Evolutionary conservation across 2,888 invertebrate species (phyloP), one percentile per base, ranked within the genome.

Genomic region (Protula sp.): DNA sequence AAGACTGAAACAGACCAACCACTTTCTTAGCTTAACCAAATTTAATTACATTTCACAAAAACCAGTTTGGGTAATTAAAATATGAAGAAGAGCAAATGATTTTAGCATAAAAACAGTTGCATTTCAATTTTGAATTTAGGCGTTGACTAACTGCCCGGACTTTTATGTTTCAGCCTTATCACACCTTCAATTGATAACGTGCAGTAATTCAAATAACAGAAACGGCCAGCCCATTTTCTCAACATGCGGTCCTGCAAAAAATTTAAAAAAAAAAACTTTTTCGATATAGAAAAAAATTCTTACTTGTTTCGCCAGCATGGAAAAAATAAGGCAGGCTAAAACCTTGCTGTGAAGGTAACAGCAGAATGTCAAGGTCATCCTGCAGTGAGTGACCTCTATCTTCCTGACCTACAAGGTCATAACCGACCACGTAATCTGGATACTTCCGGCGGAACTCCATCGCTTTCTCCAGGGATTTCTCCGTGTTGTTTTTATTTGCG

Each of bases 291-390:
- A 50, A 9, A 9, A 50, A 38, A 38, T 14, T 19, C 24, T 19
- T 63, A 78, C 79, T 70, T 50, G 79, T 79, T 66, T 79, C 79
- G 29, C 79, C 79, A 27, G 78, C 78, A 66, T 79, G 79, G 64
- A 78, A 79, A 68, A 77, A 78, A 58, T 74, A 79, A 2, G 74
- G 74, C 9, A 79, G 68, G 22, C 70, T 57, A 3, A 70, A 57
- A 2, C 55, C 57, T 47, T 67, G 68, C 45, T 66, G 66, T 2
- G 70, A 67, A 1, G 77, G 77, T 51, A 70, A 72, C 38, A 74
- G 67, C 2, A 78, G 66, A 1, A 70, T 69, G 30, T 73, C 68
- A 2, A 75, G 38, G 60, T 74, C 75, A 63, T 70, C 64, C 3
- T 72, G 29, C 5, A 79, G 69, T 0, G 78, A 51, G 30, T 70